Evolutionary conservation across 2,113 vertebrate genomes (phyloP).

Genomic region (Parotia lawesii): DNA sequence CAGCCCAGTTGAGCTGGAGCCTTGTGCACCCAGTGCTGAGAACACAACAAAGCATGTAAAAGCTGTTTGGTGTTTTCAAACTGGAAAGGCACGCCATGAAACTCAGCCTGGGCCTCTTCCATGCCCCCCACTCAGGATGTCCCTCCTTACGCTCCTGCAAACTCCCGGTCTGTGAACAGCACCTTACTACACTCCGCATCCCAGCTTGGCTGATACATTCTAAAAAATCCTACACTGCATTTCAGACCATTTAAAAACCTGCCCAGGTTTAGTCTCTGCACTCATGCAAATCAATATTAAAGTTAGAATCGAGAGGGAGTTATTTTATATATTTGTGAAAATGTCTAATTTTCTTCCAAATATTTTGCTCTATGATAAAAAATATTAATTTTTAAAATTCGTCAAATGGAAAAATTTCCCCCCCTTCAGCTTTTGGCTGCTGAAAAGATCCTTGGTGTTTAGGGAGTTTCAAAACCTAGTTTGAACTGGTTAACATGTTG

Average conservation of each 20-base stretch:
- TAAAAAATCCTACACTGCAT: background rate
- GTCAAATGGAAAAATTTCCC: background rate
- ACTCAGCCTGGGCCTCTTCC: background rate
- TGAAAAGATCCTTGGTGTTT: background rate
- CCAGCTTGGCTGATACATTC: fast-evolving
- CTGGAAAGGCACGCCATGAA: background rate
- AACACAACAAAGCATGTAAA: background rate
- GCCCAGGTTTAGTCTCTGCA: background rate
- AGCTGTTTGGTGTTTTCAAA: background rate
- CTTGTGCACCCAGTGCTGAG: background rate
- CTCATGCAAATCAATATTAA: background rate
- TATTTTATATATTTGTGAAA: background rate
- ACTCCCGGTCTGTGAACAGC: background rate
- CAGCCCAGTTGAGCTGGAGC: background rate
- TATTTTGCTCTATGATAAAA: background rate
- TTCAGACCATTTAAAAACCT: background rate
- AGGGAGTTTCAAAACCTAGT: background rate
- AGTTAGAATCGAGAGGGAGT: background rate
- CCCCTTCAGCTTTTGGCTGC: fast-evolving
- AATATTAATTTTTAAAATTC: background rate
- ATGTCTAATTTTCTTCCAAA: background rate
- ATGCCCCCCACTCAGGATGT: fast-evolving
- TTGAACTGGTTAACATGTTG: background rate
- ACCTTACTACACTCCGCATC: background rate
- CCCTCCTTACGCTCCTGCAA: fast-evolving